Base-by-base conservation (phyloP, 2,113 vertebrate species). In the Hassar affinis region DNA sequence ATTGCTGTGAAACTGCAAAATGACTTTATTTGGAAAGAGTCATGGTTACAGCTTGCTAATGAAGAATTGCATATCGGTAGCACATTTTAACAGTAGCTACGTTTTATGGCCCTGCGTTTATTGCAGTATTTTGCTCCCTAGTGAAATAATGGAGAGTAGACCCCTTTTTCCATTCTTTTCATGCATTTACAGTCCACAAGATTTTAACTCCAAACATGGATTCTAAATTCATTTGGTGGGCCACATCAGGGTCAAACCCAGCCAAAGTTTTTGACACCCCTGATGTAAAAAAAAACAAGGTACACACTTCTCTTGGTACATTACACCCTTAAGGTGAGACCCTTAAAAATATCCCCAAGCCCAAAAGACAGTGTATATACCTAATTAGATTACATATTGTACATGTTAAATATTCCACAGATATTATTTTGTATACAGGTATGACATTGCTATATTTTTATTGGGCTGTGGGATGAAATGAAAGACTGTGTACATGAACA, bases 381-480 rank as follows among this genome's bases (percentile, higher is more conserved):
- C 56, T 62, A 72, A 85, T 80, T 20, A 59, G 61, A 81, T 82
- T 59, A 80, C 84, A 87, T 86, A 88, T 80, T 94, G 92, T 94
- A 95, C 93, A 94, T 93, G 91, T 93, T 92, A 93, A 92, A 95
- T 92, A 93, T 86, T 93, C 90, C 92, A 94, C 87, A 94, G 93
- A 94, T 90, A 92, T 94, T 74, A 94, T 94, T 95, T 95, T 95
- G 84, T 94, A 94, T 94, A 94, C 85, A 47, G 89, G 91, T 81
- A 87, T 87, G 45, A 87, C 90, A 90, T 93, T 87, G 91, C 91
- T 91, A 92, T 93, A 93, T 93, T 94, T 94, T 83, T 92, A 91
- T 92, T 94, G 88, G 91, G 87, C 2, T 82, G 86, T 57, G 45
- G 84, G 85, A 84, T 80, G 51, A 89, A 90, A 90, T 83, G 51